Evolutionary conservation across 2,888 invertebrate genomes (phyloP), one percentile per base, ranked within the genome.

Genomic region (Thereva nobilitata): DNA sequence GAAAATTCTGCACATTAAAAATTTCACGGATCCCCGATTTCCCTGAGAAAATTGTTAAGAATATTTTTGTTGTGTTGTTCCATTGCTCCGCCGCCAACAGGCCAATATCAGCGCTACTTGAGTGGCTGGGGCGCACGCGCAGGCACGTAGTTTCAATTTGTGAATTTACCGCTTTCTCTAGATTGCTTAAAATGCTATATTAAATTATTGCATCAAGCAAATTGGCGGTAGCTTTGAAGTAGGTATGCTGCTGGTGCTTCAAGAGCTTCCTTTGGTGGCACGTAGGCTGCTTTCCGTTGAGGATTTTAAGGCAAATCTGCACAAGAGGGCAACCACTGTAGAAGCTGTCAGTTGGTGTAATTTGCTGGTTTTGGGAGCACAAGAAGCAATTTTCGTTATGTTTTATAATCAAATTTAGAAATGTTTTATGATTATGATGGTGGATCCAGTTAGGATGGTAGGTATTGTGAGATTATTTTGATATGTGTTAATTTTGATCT

Each of bases 101-200:
- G 38, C 56, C 23, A 9, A 41, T 35, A 44, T n/a, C 42, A 23
- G 56, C 56, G 34, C 56, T 34, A 41, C 37, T n/a, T 37, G 44
- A 57, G 4, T 50, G 35, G 38, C 38, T 47, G 23, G 12, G 35
- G 50, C 61, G 61, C 61, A 61, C 61, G 50, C 61, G 61, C 45
- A 61, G 61, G 50, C 61, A 61, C 61, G 61, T 61, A 49, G 40
- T 61, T 61, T 61, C 61, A 61, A 61, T 61, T 61, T 61, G 40
- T 40, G 50, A 61, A 40, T 61, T 61, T 61, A 61, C 61, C 61
- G 61, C 61, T 61, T 61, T 61, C 61, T 41, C 49, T 61, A 61
- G 61, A 61, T 61, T 50, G 50, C 49, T 40, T 9, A 49, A 61
- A 61, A 41, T 23, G 40, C 40, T 23, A 12, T 41, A 50, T 40